phyloP scores from a whole-genome alignment of 2,113 vertebrate genomes.

The Oryzias curvinotus region DNA sequence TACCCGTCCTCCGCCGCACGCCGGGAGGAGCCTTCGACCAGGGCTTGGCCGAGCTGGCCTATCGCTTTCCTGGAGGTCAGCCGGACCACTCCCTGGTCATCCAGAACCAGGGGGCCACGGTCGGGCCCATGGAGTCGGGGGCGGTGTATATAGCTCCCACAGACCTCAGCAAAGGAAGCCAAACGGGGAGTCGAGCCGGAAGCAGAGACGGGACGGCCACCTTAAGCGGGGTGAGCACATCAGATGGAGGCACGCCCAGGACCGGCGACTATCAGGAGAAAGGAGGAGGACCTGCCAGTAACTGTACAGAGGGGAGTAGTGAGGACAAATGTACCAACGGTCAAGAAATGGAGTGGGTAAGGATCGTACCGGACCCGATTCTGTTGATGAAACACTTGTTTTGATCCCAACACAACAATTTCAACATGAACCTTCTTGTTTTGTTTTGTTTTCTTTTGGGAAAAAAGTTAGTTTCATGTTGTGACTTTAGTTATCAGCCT shows the following conservation, averaged over 20 bases:
- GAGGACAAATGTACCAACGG: slow-evolving; percentile 64
- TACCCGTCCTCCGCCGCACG: slow-evolving; percentile 77
- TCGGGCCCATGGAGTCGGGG: slow-evolving; percentile 66
- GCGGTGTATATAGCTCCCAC: slow-evolving; percentile 57
- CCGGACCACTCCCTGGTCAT: slow-evolving; percentile 76
- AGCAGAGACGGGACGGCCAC: slow-evolving; percentile 64
- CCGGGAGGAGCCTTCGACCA: slow-evolving; percentile 68
- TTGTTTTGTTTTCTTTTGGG: no score
- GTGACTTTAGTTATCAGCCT: no score
- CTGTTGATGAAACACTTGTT: background rate
- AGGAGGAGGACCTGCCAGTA: slow-evolving; percentile 57
- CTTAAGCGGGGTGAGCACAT: slow-evolving; percentile 67
- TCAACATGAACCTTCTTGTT: no score
- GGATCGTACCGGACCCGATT: slow-evolving; percentile 9
- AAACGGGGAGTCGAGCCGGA: slow-evolving; percentile 50
- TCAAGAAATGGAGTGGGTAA: slow-evolving; percentile 79
- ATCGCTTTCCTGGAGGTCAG: slow-evolving; percentile 65
- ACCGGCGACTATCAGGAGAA: slow-evolving; percentile 70
- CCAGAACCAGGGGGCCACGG: slow-evolving; percentile 76
- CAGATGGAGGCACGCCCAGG: slow-evolving; percentile 72
- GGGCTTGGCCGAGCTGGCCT: slow-evolving; percentile 69
- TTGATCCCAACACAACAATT: background rate
- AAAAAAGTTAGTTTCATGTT: no score
- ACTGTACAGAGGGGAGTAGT: slow-evolving; percentile 65
- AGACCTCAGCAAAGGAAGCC: slow-evolving; percentile 61